Base-by-base conservation (phyloP, 2,888 invertebrate genomes). In the Emmelina monodactyla region DNA sequence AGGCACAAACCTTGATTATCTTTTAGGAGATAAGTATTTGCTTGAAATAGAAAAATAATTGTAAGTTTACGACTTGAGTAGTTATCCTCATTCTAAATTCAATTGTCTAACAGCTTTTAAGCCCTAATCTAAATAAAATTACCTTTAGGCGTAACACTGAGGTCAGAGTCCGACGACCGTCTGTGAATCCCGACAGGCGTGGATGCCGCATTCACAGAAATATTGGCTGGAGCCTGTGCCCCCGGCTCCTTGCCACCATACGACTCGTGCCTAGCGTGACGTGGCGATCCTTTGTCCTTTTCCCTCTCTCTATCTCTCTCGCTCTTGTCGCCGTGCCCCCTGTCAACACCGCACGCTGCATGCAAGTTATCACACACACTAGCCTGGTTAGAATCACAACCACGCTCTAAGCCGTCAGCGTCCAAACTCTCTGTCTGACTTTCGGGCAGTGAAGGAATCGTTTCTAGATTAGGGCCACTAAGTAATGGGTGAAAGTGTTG, bases 131-230 rank as follows among this genome's bases (percentile, higher is more conserved):
- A n/a, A n/a, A n/a, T n/a, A n/a, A n/a, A 46, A 55, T 45, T 35
- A 95, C 96, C 94, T 89, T 94, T 95, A 3, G 94, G 94, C 9
- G 94, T 93, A 32, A 94, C 87, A 76, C 92, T 94, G 46, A 94
- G 81, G 72, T 97, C 97, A 0, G 96, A 95, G 67, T 96, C 97
- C 2, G 95, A 95, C 2, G 94, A 94, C 47, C 95, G 82, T 34
- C 94, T 82, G 57, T 89, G 88, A 41, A 78, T 89, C 71, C 67
- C 83, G 67, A 63, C 59, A 33, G 62, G 82, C 22, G 78, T 76
- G 0, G 82, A 81, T 2, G 82, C 62, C 19, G 82, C 70, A 52
- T 78, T 67, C 39, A 76, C 58, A 13, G 73, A 65, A 0, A 76
- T 63, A 33, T 65, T 68, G 39, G 58, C 67, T 3, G 49, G 45